Evolutionary conservation across 2,797 vertebrate species (phyloP).

Genomic region (Cyclura pinguis): DNA sequence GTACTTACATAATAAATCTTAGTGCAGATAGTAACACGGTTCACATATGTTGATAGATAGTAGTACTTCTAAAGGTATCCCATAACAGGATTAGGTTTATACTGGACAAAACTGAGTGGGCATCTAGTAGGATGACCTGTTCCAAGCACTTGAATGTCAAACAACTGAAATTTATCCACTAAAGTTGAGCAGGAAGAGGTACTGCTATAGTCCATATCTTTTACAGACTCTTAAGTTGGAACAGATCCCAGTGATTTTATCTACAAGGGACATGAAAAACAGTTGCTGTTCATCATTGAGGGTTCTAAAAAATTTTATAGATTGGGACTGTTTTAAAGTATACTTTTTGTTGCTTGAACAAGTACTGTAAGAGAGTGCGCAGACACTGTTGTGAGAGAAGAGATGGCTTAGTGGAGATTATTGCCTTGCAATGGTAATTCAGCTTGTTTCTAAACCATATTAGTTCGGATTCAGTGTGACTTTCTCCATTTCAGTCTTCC

Average conservation of each 20-base stretch:
- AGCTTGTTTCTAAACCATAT: background rate
- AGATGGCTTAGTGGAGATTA: background rate
- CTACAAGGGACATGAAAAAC: background rate
- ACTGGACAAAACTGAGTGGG: background rate
- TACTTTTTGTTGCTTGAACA: background rate
- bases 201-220: background rate
- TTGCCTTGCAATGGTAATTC: background rate
- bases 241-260: background rate
- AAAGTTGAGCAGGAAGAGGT: background rate
- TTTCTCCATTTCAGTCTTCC: background rate
- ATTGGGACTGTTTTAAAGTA: background rate
- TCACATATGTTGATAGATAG: background rate
- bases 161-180: background rate
- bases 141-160: background rate
- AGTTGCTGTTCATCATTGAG: background rate
- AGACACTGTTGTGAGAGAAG: background rate
- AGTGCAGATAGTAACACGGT: background rate
- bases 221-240: background rate
- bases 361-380: background rate
- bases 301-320: background rate
- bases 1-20: background rate
- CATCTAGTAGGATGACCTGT: background rate
- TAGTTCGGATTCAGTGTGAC: background rate
- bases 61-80: background rate
- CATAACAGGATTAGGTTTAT: background rate